Evolutionary conservation across 2,888 invertebrate species (phyloP), one percentile per base, ranked within the genome.

Genomic region (Epirrita christyi): DNA sequence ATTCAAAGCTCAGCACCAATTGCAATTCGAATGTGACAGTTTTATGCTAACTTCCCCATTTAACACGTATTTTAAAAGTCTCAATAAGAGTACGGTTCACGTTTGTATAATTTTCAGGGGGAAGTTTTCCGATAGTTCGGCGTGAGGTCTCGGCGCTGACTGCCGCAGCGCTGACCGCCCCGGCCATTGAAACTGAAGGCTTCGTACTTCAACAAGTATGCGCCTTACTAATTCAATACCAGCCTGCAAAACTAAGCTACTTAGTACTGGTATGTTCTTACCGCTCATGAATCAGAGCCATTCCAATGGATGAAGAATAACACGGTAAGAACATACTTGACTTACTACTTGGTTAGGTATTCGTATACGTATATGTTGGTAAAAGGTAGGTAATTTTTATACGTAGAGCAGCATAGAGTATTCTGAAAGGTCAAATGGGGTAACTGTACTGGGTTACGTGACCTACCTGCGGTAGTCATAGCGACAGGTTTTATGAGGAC

Each of bases 141-240:
- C 44, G 57, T 60, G 65, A 70, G 61, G 64, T 68, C 75, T 64
- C 70, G 66, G 29, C 74, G 78, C 75, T 70, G 40, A 84, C 83
- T 84, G 82, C 78, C 81, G 83, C 70, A 68, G 46, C 58, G 48
- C 51, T 46, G 53, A 13, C 62, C 67, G 59, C 52, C 52, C 57
- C 63, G 29, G 13, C 42, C 8, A 37, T 56, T 42, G 54, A 61
- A 62, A 64, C 66, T 63, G 57, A 66, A 61, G 67, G 65, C 58
- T 68, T 70, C 67, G 48, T 49, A 43, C 68, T 67, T 72, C 70
- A 76, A 72, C 73, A 70, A 70, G 71, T 72, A 66, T 21, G 48
- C 62, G 50, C 29, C 21, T 55, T 27, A 59, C 51, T 47, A 28
- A 55, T 47, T 55, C 38, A 55, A 14, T 45, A 44, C 43, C 37